phyloP scores from a whole-genome alignment of 2,113 vertebrate genomes.

The Leptodactylus fuscus region DNA sequence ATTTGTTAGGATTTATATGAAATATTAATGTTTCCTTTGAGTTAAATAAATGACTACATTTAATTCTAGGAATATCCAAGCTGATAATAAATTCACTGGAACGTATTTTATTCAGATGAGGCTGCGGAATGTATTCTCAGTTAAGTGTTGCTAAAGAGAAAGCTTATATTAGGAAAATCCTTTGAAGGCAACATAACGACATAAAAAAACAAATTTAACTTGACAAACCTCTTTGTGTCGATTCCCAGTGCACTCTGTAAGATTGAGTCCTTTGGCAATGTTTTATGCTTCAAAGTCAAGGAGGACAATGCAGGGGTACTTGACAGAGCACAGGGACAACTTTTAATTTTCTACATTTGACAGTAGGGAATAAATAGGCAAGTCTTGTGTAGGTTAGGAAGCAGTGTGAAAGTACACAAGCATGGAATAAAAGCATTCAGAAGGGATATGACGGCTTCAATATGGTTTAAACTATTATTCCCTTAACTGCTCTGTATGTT shows the following conservation, averaged over 20 bases:
- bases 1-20: no score
- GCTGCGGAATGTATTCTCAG: neutral
- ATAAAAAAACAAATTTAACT: neutral
- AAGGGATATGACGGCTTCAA: neutral
- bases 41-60: neutral
- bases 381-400: neutral
- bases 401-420: neutral
- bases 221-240: slow-evolving; percentile 24
- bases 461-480: neutral
- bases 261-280: slow-evolving; percentile 30
- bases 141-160: neutral
- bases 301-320: slow-evolving; percentile 21
- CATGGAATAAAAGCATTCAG: neutral
- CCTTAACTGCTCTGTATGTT: neutral
- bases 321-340: slow-evolving; percentile 6
- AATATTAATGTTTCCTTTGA: no score
- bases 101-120: neutral
- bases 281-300: slow-evolving; percentile 42
- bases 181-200: neutral
- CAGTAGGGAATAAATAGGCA: slow-evolving; percentile 14
- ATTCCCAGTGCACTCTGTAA: slow-evolving; percentile 21
- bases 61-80: neutral
- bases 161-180: slow-evolving; percentile 12
- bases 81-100: neutral
- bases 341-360: slow-evolving; percentile 27